phyloP scores from a whole-genome alignment of 2,113 vertebrate species.

The Pyxicephalus adspersus region DNA sequence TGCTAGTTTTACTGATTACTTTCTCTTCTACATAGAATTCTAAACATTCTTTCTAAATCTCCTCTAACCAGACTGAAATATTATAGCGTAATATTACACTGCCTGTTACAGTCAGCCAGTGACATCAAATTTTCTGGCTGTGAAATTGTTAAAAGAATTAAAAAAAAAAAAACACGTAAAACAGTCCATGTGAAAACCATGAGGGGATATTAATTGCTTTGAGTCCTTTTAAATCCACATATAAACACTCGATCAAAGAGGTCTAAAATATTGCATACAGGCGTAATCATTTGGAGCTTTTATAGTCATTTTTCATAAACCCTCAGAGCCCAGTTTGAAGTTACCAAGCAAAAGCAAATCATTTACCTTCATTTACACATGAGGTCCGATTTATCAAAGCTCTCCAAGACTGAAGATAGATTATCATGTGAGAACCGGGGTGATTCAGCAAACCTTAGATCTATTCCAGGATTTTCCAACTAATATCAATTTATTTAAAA shows the following conservation, averaged over 20 bases:
- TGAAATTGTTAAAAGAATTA: not conserved
- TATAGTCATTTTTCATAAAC: slow-evolving; percentile 30
- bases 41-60: slow-evolving; percentile 20
- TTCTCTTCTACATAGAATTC: not conserved
- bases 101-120: not conserved
- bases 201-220: slow-evolving; percentile 33
- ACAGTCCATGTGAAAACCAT: slow-evolving; percentile 26
- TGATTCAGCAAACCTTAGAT: no score
- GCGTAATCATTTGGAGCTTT: slow-evolving; percentile 12
- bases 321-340: not conserved
- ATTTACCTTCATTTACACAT: not conserved
- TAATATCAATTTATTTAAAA: no score
- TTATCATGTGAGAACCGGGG: no score
- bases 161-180: not conserved
- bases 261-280: slow-evolving; percentile 31
- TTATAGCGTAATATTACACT: not conserved
- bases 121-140: not conserved
- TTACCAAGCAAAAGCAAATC: slow-evolving; percentile 2
- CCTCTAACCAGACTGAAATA: slow-evolving; percentile 3
- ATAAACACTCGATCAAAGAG: slow-evolving; percentile 39
- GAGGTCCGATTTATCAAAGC: no score
- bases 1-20: no score
- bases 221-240: slow-evolving; percentile 27
- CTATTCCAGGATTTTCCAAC: no score
- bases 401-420: no score